Percentiles rank a stretch among this genome's conserved stretches.
These are phyloP conservation scores for Aricia agestis DNA, from an alignment of 1,140 invertebrate genomes.

Conservation along the genomic window DNA sequence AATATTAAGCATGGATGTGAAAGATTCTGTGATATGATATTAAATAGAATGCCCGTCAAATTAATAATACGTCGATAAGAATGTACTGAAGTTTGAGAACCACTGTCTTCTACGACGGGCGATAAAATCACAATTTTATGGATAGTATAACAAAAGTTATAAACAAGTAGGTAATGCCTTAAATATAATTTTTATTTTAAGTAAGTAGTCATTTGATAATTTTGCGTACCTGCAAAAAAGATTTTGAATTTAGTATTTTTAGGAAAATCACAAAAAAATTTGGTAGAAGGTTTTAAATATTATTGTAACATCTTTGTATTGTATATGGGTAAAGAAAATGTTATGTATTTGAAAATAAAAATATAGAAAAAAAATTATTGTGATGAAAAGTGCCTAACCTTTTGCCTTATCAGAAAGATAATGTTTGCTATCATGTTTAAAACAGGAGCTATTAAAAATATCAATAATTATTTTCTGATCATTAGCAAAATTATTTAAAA, in stretches of 20 bases:
- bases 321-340: not conserved
- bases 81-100: not conserved
- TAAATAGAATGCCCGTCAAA: not conserved
- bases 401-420: not conserved
- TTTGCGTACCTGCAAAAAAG: not conserved
- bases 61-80: not conserved
- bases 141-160: not conserved
- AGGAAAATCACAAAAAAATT: not conserved
- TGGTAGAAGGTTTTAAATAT: not conserved
- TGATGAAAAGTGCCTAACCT: not conserved
- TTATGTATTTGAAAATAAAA: not conserved
- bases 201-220: not conserved
- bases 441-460: not conserved
- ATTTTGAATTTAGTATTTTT: not conserved
- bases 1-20: not conserved
- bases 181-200: not conserved
- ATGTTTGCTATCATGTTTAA: not conserved
- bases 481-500: too few species aligned
- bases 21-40: conserved; percentile 6
- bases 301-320: not conserved
- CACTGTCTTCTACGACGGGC: not conserved
- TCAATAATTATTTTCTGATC: not conserved
- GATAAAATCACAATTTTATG: not conserved
- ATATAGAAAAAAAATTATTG: not conserved
- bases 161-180: not conserved